Base-by-base conservation (phyloP, 2,888 invertebrate species). In the Notocelia uddmanniana region DNA sequence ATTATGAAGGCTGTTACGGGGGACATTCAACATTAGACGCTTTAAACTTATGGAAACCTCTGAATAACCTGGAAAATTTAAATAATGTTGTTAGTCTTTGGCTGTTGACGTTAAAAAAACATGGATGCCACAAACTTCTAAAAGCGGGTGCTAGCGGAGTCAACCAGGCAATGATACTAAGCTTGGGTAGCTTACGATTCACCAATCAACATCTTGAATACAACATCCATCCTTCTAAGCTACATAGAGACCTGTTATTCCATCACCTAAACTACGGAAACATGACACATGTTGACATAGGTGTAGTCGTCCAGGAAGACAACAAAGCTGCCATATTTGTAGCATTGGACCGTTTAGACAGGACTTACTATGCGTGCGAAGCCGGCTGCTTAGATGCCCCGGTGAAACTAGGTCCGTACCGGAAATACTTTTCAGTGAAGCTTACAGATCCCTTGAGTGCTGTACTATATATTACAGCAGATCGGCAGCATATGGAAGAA, bases 361-460 rank as follows among this genome's bases (percentile, higher is more conserved):
- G 95, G 76, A 95, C 95, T 70, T 98, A 97, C 87, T 98, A 97
- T 86, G 98, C 97, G 3, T 99, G 98, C 88, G 98, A 98, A 89
- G 98, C 97, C 0, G 98, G 98, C 0, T 98, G 98, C 83, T 91
- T 98, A n/a, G 98, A 98, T 84, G 95, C 96, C 15, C 98, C 98
- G 0, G 96, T 97, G 2, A 94, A 96, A 76, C 88, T 97, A 1
- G 96, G 96, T 23, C 95, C 95, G 37, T 94, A 95, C 54, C 94
- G 95, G 70, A 95, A 95, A 63, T 95, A 95, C 81, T 97, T 98
- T 83, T 98, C 98, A 11, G 98, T 98, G 0, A 98, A 98, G 91
- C 84, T 98, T 78, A 98, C 98, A 0, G 97, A 98, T 80, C 98
- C 98, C 0, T 90, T 97, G 67, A 98, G 98, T 21, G 96, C 98